Evolutionary conservation across 53 echinoderm and acorn worm species (phyloP).

Genomic region (Holothuria leucospilota): DNA sequence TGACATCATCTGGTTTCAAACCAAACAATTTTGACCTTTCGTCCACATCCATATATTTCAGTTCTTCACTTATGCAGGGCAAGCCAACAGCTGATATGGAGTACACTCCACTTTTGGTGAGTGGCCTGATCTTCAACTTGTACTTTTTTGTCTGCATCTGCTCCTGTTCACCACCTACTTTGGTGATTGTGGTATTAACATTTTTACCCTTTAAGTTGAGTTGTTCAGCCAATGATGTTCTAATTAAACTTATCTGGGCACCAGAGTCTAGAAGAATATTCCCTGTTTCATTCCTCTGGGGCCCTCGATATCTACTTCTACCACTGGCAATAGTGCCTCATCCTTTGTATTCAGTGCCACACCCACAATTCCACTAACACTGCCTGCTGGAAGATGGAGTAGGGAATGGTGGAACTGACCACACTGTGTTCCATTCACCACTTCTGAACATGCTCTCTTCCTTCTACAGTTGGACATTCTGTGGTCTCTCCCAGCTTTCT

Average conservation of each 20-base stretch:
- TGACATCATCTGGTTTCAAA: background rate
- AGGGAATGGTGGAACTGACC: background rate
- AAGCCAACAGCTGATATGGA: constrained; percentile 59
- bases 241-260: constrained; percentile 55
- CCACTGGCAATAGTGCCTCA: constrained; percentile 20
- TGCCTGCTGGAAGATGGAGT: background rate
- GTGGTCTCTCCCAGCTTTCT: constrained; percentile 62
- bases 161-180: no score
- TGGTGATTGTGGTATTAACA: no score
- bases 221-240: constrained; percentile 3
- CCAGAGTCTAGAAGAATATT: constrained; percentile 59
- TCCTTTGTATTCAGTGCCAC: background rate
- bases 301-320: background rate
- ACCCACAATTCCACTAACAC: background rate
- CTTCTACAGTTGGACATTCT: constrained; percentile 44
- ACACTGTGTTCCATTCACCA: no score
- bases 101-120: constrained; percentile 14
- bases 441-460: constrained; percentile 47
- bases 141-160: no score
- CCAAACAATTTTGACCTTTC: no score
- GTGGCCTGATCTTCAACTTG: no score
- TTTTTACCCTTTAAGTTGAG: constrained; percentile 3
- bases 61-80: no score
- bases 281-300: background rate
- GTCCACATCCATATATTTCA: no score